A percentile compares a stretch with the other conserved stretches of the same genome.
Conservation (phyloP, 1,140 invertebrate genomes). For the Apis cerana region DNA sequence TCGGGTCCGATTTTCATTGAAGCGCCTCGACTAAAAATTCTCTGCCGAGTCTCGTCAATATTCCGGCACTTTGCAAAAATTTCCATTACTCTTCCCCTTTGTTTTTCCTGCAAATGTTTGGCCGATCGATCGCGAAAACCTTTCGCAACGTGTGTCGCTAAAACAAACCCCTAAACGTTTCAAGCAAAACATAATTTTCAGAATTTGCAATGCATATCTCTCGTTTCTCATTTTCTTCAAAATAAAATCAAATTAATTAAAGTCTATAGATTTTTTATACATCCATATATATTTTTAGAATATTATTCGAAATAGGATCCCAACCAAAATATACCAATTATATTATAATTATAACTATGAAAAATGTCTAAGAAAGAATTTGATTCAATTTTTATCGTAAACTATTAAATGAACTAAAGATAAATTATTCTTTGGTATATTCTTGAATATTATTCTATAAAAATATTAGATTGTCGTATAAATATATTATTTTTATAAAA, state of each 20-base stretch:
- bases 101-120: conserved; percentile 42
- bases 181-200: neutral
- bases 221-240: neutral
- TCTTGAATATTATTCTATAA: too few relatives aligned
- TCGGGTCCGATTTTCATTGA: conserved; percentile 1
- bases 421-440: too few relatives aligned
- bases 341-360: too few relatives aligned
- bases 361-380: too few relatives aligned
- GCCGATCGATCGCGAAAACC: conserved; percentile 39
- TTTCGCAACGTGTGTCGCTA: neutral
- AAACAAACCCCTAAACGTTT: neutral
- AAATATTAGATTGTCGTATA: too few relatives aligned
- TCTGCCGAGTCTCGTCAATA: neutral
- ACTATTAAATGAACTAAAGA: too few relatives aligned
- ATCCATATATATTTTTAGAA: too few relatives aligned
- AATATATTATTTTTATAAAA: too few relatives aligned
- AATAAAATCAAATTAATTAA: neutral
- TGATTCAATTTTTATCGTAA: too few relatives aligned
- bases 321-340: too few relatives aligned
- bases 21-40: conserved; percentile 23
- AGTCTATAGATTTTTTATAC: too few relatives aligned
- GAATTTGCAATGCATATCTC: neutral
- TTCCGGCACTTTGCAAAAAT: conserved; percentile 57
- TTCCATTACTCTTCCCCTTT: conserved; percentile 53
- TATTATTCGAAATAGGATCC: too few relatives aligned